Percentiles rank a stretch among this genome's conserved stretches.
Conservation (phyloP, 1,140 invertebrate species). For the Archegozetes longisetosus region DNA sequence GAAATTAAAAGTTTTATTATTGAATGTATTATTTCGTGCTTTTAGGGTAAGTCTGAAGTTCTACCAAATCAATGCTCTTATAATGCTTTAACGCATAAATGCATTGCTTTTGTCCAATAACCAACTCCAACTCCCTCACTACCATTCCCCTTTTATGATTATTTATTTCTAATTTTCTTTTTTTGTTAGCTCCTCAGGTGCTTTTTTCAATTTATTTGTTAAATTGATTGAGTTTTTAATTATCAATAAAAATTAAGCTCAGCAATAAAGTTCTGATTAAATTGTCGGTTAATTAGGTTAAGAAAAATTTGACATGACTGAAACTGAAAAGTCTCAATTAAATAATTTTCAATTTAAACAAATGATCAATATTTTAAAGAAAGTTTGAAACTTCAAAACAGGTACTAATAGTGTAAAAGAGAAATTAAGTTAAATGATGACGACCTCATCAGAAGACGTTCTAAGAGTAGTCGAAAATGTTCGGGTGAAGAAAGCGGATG, state of each 20-base stretch:
- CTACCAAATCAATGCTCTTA: too few species aligned
- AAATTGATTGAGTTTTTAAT: background rate
- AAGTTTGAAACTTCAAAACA: too few species aligned
- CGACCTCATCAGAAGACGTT: slow-evolving; percentile 55
- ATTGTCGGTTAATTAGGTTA: too few species aligned
- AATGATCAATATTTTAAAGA: too few species aligned
- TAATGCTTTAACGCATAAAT: too few species aligned
- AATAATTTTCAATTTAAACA: too few species aligned
- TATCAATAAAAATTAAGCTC: too few species aligned
- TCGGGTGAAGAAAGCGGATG: slow-evolving; percentile 87
- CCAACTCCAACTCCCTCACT: background rate
- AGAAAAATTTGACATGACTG: background rate
- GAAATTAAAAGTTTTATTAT: too few species aligned
- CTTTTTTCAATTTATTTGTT: background rate
- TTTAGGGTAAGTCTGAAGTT: too few species aligned
- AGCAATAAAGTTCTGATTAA: too few species aligned
- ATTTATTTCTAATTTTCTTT: background rate
- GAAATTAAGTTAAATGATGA: slow-evolving; percentile 11
- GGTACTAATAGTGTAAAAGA: too few species aligned
- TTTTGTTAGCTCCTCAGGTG: background rate
- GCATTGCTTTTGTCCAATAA: background rate
- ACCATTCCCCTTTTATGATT: background rate
- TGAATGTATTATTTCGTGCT: too few species aligned
- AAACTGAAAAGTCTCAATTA: background rate
- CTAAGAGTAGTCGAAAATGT: slow-evolving; percentile 78